Evolutionary conservation across 92 coral and sea anemone genomes (phyloP).

Genomic region (Palythoa grandis): DNA sequence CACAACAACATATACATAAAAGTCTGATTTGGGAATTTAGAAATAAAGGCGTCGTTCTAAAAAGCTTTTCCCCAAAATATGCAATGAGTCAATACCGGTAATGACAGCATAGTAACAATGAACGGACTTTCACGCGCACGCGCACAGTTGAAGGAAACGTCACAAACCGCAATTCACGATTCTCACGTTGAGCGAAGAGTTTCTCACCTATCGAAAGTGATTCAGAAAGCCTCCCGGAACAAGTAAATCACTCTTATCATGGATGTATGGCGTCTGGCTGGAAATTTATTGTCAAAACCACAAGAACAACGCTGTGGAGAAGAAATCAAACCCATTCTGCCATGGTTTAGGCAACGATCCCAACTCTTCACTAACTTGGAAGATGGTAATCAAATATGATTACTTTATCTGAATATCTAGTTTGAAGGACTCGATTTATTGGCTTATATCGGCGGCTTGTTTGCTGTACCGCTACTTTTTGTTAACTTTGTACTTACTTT

Average conservation of each 20-base stretch:
- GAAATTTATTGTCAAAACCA: conserved; percentile 35
- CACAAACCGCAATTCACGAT: background rate
- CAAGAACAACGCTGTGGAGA: conserved; percentile 16
- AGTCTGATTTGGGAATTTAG: too few relatives aligned
- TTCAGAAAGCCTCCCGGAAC: background rate
- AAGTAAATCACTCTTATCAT: background rate
- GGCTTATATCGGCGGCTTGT: too few relatives aligned
- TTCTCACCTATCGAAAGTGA: background rate
- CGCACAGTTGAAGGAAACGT: background rate
- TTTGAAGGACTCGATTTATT: too few relatives aligned
- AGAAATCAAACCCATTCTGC: conserved; percentile 29
- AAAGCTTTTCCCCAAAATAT: too few relatives aligned
- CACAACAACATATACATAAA: too few relatives aligned
- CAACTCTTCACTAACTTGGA: conserved; percentile 41
- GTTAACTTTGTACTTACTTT: too few relatives aligned
- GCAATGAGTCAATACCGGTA: too few relatives aligned
- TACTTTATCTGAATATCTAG: background rate
- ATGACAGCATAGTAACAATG: background rate
- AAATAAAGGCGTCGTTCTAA: too few relatives aligned
- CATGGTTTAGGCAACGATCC: conserved; percentile 39
- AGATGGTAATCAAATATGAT: conserved; percentile 8
- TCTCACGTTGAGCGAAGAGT: background rate
- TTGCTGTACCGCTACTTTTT: too few relatives aligned
- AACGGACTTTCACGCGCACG: background rate
- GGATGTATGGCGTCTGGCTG: conserved; percentile 22